A percentile compares a stretch with the other conserved stretches of the same genome.
Conservation (phyloP, 1,140 invertebrate species). For the Ganaspis sp. region DNA sequence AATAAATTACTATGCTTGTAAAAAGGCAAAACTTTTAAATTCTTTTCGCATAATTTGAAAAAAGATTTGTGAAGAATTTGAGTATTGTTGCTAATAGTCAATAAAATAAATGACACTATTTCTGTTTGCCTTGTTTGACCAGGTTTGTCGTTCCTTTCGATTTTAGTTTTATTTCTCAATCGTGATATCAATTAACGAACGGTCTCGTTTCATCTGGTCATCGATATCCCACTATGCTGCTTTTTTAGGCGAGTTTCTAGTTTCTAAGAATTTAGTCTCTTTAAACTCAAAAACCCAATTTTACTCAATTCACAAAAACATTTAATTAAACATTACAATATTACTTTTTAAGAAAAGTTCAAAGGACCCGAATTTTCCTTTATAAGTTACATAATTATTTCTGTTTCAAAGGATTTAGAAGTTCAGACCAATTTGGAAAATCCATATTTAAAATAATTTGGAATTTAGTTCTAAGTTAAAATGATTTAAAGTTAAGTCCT, state of each 20-base stretch:
- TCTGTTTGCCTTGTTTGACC: conserved; percentile 11
- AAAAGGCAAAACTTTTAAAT: not conserved
- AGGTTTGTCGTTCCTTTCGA: conserved; percentile 41
- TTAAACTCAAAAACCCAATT: not conserved
- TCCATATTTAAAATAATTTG: too few species aligned
- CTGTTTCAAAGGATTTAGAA: too few species aligned
- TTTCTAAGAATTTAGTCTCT: not conserved
- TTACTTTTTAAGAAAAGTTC: too few species aligned
- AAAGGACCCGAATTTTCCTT: too few species aligned
- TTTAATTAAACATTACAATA: too few species aligned
- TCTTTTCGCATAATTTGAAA: not conserved
- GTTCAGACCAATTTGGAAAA: too few species aligned
- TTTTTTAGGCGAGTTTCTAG: not conserved
- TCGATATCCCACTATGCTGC: not conserved
- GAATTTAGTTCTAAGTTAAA: too few species aligned
- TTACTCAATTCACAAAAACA: too few species aligned
- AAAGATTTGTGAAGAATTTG: not conserved
- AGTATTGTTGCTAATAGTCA: not conserved
- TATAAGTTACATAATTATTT: too few species aligned
- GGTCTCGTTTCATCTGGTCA: conserved; percentile 49
- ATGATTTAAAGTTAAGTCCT: too few species aligned
- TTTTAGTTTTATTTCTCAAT: conserved; percentile 56
- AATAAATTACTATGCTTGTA: too few species aligned
- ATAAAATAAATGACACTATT: conserved; percentile 31
- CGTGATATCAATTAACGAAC: conserved; percentile 51